These are phyloP conservation scores for Matsumyia berberina DNA, from an alignment of 2,888 invertebrate genomes.

Conservation along the genomic window DNA sequence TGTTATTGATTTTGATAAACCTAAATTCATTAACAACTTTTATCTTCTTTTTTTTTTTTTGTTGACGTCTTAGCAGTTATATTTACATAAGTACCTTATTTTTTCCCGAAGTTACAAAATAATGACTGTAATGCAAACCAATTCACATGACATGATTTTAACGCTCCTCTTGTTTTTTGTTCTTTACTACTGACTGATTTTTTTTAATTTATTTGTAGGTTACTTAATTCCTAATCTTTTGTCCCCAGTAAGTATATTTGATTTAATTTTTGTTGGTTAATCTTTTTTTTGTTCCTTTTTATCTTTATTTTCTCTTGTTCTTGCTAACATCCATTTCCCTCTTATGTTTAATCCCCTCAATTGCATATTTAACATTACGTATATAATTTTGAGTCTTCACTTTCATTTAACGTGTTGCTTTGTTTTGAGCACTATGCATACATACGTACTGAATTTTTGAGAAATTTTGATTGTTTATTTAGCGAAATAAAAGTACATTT, in stretches of 20 bases:
- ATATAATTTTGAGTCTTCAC: neutral
- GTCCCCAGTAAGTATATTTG: slow-evolving; percentile 79
- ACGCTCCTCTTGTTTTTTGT: slow-evolving; percentile 75
- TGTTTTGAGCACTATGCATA: neutral
- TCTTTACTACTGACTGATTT: slow-evolving; percentile 78
- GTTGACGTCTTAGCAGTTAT: slow-evolving; percentile 11
- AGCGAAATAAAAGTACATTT: neutral
- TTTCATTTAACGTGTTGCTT: slow-evolving; percentile 9
- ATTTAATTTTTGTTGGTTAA: slow-evolving; percentile 62
- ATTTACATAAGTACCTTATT: slow-evolving; percentile 2
- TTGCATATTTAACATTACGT: slow-evolving; percentile 6
- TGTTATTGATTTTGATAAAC: slow-evolving; percentile 23
- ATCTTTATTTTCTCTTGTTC: slow-evolving; percentile 17
- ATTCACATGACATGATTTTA: slow-evolving; percentile 59
- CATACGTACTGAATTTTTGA: neutral
- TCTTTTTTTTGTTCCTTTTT: slow-evolving; percentile 32
- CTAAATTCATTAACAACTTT: slow-evolving; percentile 39
- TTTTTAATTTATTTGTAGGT: slow-evolving; percentile 84
- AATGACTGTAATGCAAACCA: slow-evolving; percentile 20
- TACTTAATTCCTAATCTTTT: slow-evolving; percentile 84
- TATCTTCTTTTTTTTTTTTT: slow-evolving; percentile 26
- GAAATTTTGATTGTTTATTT: neutral
- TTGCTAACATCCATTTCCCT: slow-evolving; percentile 19
- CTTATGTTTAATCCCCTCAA: slow-evolving; percentile 3
- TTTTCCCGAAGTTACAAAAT: neutral